Base-by-base conservation (phyloP, 2,797 vertebrate genomes). In the Scolopax bukidnonensis region DNA sequence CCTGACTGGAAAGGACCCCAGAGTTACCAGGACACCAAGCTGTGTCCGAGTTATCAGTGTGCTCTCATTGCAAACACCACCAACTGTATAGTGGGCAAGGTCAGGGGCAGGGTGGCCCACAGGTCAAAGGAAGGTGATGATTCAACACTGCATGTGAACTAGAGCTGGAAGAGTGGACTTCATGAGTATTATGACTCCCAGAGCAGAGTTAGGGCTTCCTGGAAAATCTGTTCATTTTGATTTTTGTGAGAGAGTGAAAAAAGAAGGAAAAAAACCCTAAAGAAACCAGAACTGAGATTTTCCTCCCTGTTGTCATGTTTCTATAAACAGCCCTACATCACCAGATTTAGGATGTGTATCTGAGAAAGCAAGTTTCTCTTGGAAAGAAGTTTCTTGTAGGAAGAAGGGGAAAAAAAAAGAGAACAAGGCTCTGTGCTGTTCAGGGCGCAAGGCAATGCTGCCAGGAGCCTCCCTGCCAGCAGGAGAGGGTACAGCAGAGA, bases 211-310 rank as follows among this genome's bases (percentile, higher is more conserved):
- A 10, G n/a, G 63, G 25, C 30, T 56, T 83, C 64, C 25, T 10
- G 17, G 43, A 73, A 90, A 87, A 89, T 48, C 11, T 75, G 13
- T 23, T 71, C 3, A n/a, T 84, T 81, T 57, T 1, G 1, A 36
- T 60, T 24, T 59, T 9, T n/a, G 56, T 11, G 33, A 10, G 1
- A 73, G 15, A 40, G 17, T 6, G 16, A 54, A 30, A 69, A 21
- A 25, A 16, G 36, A 32, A 6, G 9, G 16, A 33, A 20, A 40
- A n/a, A 12, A 12, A 15, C 9, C 0, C 9, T 2, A 4, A 9
- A 25, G 71, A 89, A 84, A 0, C 5, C 6, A 1, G 24, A 84
- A 86, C 15, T 63, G 20, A 75, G 11, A 25, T 23, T 78, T 93
- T 78, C 27, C 16, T 75, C 30, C 6, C 51, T 53, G 36, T 88